Percentiles rank a stretch among this genome's conserved stretches.
Conservation (phyloP, 2,797 vertebrate species). For the Podargus strigoides region DNA sequence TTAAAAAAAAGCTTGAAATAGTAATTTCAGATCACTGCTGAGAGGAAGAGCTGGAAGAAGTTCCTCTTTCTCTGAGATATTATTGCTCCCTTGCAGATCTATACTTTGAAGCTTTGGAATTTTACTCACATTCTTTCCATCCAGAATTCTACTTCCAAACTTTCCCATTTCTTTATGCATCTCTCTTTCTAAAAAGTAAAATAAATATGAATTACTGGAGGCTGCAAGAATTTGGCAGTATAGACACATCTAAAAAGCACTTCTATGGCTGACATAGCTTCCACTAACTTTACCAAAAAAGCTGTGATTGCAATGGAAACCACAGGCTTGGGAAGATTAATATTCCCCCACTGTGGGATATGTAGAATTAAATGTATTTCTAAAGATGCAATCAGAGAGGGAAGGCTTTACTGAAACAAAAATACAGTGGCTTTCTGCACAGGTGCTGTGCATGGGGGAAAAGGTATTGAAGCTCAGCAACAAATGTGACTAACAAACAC, state of each 20-base stretch:
- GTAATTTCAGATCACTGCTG: not conserved
- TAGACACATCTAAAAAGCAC: not conserved
- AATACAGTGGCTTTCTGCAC: not conserved
- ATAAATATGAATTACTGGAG: not conserved
- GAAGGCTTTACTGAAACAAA: not conserved
- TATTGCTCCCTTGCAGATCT: not conserved
- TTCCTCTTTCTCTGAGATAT: not conserved
- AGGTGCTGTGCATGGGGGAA: not conserved
- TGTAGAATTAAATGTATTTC: not conserved
- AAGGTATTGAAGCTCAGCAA: not conserved
- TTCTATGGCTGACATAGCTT: not conserved
- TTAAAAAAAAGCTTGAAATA: not conserved
- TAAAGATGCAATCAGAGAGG: not conserved
- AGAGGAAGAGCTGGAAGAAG: not conserved
- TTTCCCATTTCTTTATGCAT: constrained; percentile 50
- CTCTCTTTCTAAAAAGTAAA: constrained; percentile 49
- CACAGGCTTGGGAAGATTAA: not conserved
- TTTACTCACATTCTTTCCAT: constrained; percentile 78
- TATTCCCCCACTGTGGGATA: not conserved
- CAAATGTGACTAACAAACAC: not conserved
- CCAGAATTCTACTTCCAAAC: constrained; percentile 81
- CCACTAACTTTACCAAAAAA: not conserved
- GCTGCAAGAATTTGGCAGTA: not conserved
- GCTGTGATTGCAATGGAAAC: not conserved
- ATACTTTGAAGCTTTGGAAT: not conserved